These are phyloP conservation scores for Amiota communis DNA, from an alignment of 2,888 invertebrate species.

Conservation along the genomic window DNA sequence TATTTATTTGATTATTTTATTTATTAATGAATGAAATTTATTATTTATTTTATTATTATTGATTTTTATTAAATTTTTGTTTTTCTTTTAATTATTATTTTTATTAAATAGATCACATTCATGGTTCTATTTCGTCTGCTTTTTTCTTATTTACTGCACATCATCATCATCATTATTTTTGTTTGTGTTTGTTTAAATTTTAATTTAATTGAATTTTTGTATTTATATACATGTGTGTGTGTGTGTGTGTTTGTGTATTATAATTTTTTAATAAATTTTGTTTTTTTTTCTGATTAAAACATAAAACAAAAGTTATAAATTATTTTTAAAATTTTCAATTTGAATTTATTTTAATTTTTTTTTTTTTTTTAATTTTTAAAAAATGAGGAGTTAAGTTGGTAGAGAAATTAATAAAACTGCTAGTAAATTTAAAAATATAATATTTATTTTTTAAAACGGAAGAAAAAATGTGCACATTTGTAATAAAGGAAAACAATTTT, in stretches of 20 bases:
- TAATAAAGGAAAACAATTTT: too few species aligned
- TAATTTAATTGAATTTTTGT: constrained; percentile 39
- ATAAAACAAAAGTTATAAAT: neutral
- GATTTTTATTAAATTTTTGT: constrained; percentile 38
- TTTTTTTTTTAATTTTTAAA: neutral
- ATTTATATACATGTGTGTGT: constrained; percentile 25
- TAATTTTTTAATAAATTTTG: constrained; percentile 28
- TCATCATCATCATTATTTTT: neutral
- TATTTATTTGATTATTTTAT: constrained; percentile 51
- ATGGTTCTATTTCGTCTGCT: constrained; percentile 67
- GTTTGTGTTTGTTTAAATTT: constrained; percentile 47
- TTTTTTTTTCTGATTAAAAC: neutral
- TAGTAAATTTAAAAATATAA: neutral
- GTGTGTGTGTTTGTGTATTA: constrained; percentile 39
- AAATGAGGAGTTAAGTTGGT: neutral
- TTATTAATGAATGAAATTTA: constrained; percentile 42
- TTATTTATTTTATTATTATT: constrained; percentile 37
- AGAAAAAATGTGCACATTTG: too few species aligned
- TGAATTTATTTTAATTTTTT: neutral
- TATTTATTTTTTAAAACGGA: too few species aligned
- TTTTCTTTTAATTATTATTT: constrained; percentile 29
- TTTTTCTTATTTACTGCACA: constrained; percentile 25
- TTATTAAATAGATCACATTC: constrained; percentile 71
- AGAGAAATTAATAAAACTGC: neutral
- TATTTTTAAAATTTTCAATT: neutral